Evolutionary conservation across 2,797 vertebrate genomes (phyloP), one percentile per base, ranked within the genome.

Genomic region (Chiloscyllium punctatum): DNA sequence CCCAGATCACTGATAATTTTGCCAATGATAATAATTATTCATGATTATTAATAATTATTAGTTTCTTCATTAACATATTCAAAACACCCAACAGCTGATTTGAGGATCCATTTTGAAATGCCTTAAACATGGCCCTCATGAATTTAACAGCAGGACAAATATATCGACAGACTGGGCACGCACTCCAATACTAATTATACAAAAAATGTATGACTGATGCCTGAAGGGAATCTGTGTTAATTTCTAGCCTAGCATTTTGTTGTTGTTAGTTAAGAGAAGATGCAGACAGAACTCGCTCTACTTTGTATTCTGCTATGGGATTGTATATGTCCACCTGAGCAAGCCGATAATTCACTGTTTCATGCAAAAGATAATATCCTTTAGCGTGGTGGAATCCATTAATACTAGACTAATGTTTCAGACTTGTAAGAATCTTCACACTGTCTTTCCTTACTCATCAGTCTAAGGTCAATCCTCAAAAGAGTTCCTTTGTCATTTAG

Each of bases 401-500:
- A 82, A 42, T 82, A 82, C n/a, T 82, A n/a, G 16, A 82, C 15
- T 18, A 5, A 82, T 82, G 16, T 82, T n/a, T 42, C 79, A 82
- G 21, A 2, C 79, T 4, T 37, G 79, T 37, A 82, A 82, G n/a
- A 68, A n/a, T 3, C 33, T 68, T 23, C 66, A n/a, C 33, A 66
- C 62, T 91, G 88, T 23, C 68, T 92, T 8, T 92, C 37, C 42
- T 42, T 92, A 92, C 37, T 92, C 90, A 37, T 92, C n/a, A 69
- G 90, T 42, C 21, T 69, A 92, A 69, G 90, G 66, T 92, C 66
- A 92, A 42, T 92, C 25, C 90, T 92, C 21, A 68, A 21, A n/a
- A 68, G 90, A 68, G 90, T 37, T 69, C 62, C 21, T 69, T 37
- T 37, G 42, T 92, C 68, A 66, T 69, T 92, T 48, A 84, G 37